These are phyloP conservation scores for Ceuthmochares aereus DNA, from an alignment of 2,113 vertebrate genomes.

Conservation along the genomic window DNA sequence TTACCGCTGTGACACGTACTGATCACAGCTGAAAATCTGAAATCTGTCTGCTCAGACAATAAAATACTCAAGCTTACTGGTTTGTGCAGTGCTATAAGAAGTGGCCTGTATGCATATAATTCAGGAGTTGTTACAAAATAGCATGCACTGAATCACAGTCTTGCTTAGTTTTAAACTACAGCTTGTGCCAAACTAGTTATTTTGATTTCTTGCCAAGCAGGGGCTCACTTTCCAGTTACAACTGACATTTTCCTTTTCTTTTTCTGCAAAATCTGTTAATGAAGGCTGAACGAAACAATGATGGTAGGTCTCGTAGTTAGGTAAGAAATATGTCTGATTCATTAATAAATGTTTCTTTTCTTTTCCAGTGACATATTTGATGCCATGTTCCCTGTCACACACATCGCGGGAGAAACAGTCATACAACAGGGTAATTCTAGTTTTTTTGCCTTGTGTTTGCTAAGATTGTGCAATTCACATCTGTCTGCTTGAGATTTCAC, in stretches of 20 bases:
- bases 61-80: background rate
- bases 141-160: background rate
- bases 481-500: background rate
- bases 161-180: background rate
- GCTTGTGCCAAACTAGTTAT: background rate
- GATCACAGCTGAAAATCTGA: background rate
- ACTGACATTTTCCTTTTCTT: slow-evolving; percentile 4
- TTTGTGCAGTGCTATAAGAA: background rate
- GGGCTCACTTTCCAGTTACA: background rate
- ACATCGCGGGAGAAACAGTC: slow-evolving; percentile 96
- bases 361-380: slow-evolving; percentile 94
- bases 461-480: background rate
- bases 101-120: background rate
- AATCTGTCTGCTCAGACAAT: background rate
- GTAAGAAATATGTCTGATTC: background rate
- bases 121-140: background rate
- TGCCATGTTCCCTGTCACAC: slow-evolving; percentile 97
- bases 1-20: slow-evolving; percentile 8
- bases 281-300: background rate
- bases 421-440: slow-evolving; percentile 90
- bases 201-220: background rate
- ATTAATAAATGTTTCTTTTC: slow-evolving; percentile 2
- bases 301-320: background rate
- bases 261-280: slow-evolving; percentile 8
- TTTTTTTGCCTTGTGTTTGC: background rate